phyloP scores from a whole-genome alignment of 1,140 invertebrate species.

The Cotesia typhae region DNA sequence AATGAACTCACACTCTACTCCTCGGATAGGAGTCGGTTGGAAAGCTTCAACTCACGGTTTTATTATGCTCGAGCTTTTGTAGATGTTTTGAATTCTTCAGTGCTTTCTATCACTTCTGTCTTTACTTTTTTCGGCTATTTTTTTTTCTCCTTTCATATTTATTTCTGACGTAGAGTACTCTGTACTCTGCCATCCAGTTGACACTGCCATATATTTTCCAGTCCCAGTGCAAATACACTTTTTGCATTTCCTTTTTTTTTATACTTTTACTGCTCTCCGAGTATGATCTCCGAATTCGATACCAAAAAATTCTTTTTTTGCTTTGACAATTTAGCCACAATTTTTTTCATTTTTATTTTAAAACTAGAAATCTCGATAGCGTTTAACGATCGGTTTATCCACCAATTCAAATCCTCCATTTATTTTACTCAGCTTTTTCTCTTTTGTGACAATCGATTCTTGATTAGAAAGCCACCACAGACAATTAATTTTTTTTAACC shows the following conservation, averaged over 20 bases:
- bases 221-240: no score
- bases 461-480: slow-evolving; percentile 1
- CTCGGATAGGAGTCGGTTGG: slow-evolving; percentile 6
- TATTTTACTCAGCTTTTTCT: background rate
- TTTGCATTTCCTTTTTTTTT: no score
- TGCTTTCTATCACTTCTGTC: background rate
- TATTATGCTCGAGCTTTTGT: slow-evolving; percentile 17
- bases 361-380: background rate
- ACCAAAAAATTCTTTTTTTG: background rate
- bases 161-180: no score
- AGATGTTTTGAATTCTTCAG: background rate
- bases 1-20: slow-evolving; percentile 31
- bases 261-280: no score
- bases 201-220: no score
- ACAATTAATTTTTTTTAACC: background rate
- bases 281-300: no score
- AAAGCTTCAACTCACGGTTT: slow-evolving; percentile 17
- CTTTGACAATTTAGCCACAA: background rate
- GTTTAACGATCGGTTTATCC: slow-evolving; percentile 2
- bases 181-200: no score
- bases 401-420: background rate
- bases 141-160: background rate
- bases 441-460: slow-evolving; percentile 8
- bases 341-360: background rate
- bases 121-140: background rate